Percentiles rank a stretch among this genome's conserved stretches.
Conservation (phyloP, 2,888 invertebrate genomes). For the Allacma fusca region DNA sequence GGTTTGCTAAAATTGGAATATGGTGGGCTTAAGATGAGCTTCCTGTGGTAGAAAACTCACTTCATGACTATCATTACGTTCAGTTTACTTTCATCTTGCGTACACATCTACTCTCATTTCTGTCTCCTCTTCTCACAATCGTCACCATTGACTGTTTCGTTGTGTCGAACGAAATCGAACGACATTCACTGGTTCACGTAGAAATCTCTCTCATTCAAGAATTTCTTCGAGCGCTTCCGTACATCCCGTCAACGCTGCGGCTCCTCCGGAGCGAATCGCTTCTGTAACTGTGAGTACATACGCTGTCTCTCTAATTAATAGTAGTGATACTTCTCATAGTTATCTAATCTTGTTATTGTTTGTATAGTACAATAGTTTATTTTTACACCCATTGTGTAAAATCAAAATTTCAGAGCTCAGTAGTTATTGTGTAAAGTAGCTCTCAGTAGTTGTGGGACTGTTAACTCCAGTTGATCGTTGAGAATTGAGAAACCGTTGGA, state of each 20-base stretch:
- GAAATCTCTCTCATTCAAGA: neutral
- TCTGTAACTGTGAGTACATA: neutral
- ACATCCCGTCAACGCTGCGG: neutral
- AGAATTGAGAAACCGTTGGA: neutral
- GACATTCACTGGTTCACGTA: slow-evolving; percentile 1
- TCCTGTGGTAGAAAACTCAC: slow-evolving; percentile 39
- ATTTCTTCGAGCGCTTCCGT: neutral
- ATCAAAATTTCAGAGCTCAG: too few relatives aligned
- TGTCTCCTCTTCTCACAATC: slow-evolving; percentile 18
- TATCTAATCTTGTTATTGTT: neutral
- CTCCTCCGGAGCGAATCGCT: slow-evolving; percentile 1
- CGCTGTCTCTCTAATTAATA: neutral
- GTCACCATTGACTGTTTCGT: slow-evolving; percentile 23
- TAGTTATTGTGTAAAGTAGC: too few relatives aligned
- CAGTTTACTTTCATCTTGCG: slow-evolving; percentile 40
- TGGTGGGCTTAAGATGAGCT: slow-evolving; percentile 32
- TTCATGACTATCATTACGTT: slow-evolving; percentile 40
- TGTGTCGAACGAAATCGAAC: slow-evolving; percentile 26
- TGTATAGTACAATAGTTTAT: too few relatives aligned
- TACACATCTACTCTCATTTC: slow-evolving; percentile 16
- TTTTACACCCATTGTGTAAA: too few relatives aligned
- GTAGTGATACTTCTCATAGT: neutral
- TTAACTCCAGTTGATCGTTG: too few relatives aligned
- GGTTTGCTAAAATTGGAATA: slow-evolving; percentile 42
- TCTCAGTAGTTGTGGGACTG: too few relatives aligned